phyloP scores from a whole-genome alignment of 1,140 invertebrate genomes.

The Ylistrum balloti region DNA sequence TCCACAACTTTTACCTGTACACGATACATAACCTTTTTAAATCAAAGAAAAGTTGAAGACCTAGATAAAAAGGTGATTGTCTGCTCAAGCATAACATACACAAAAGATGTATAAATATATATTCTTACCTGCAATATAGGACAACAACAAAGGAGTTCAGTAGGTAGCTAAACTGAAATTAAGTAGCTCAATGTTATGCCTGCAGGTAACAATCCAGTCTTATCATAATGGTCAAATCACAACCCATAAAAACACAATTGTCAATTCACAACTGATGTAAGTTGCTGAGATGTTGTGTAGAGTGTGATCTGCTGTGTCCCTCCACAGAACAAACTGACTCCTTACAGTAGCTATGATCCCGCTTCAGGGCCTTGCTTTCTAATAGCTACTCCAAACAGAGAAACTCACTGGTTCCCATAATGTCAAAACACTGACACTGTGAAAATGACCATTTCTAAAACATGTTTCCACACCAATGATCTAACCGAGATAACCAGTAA shows the following conservation, averaged over 20 bases:
- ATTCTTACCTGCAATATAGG: background rate
- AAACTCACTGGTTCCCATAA: background rate
- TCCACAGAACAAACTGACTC: background rate
- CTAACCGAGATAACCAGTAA: constrained; percentile 18
- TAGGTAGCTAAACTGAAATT: background rate
- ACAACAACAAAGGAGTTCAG: background rate
- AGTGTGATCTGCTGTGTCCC: background rate
- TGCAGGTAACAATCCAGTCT: background rate
- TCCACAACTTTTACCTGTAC: constrained; percentile 26
- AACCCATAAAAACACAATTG: background rate
- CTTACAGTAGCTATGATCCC: background rate
- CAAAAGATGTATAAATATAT: background rate
- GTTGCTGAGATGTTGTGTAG: background rate
- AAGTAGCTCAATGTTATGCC: background rate
- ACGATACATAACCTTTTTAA: constrained; percentile 22
- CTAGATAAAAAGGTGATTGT: constrained; percentile 34
- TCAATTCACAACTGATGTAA: background rate
- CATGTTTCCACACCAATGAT: constrained; percentile 18
- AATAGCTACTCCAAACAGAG: background rate
- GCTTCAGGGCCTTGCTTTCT: background rate
- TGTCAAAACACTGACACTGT: constrained; percentile 27
- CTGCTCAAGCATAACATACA: constrained; percentile 32
- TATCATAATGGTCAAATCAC: background rate
- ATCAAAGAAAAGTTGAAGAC: constrained; percentile 35
- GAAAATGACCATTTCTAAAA: background rate